Conservation (phyloP, 2,797 vertebrate genomes). For the Hybognathus amarus region DNA sequence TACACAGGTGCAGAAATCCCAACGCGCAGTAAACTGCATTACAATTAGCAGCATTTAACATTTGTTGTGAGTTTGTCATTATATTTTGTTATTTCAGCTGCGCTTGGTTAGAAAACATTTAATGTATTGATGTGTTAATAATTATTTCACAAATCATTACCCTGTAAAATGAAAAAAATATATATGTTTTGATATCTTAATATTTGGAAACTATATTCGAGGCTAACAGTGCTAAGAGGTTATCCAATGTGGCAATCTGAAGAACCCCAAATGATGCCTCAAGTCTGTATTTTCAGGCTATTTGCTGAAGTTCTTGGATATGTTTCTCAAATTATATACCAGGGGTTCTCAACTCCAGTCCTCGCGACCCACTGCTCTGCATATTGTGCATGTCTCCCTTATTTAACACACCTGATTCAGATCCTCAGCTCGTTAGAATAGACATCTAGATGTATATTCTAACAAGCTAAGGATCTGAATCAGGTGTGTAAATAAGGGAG, state of each 20-base stretch:
- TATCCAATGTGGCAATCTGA: neutral
- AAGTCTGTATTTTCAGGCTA: neutral
- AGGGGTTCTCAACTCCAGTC: no score
- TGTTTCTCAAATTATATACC: neutral
- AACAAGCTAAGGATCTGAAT: no score
- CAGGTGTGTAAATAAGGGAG: no score
- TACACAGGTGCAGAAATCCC: constrained; percentile 80
- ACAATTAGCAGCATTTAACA: constrained; percentile 79
- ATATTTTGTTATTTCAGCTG: neutral
- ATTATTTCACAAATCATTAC: neutral
- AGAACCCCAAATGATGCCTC: neutral
- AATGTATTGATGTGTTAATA: neutral
- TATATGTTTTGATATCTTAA: neutral
- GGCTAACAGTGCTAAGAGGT: neutral
- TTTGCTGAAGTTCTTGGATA: neutral
- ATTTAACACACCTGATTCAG: no score
- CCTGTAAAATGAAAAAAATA: neutral
- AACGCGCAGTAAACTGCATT: constrained; percentile 70
- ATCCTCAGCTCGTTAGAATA: no score
- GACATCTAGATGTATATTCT: no score
- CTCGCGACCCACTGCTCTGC: no score
- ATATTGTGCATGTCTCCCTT: no score
- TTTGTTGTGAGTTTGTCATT: constrained; percentile 59
- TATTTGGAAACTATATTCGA: neutral
- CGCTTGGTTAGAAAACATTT: neutral